phyloP scores from a whole-genome alignment of 1,140 invertebrate genomes.

The Platorchestia sp. region DNA sequence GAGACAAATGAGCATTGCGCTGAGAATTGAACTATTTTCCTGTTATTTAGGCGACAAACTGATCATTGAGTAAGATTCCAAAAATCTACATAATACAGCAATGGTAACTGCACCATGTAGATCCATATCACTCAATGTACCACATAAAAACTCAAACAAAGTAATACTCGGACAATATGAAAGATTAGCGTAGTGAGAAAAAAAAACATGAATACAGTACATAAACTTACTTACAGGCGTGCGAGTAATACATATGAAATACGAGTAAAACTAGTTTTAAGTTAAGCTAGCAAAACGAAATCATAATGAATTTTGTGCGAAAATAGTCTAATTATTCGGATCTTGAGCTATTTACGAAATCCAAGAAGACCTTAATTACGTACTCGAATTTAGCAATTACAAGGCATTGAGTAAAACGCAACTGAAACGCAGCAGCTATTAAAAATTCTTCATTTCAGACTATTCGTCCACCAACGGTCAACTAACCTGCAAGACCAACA shows the following conservation, averaged over 20 bases:
- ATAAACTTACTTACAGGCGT: too few relatives aligned
- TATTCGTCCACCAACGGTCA: background rate
- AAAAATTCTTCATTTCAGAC: too few relatives aligned
- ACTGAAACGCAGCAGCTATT: background rate
- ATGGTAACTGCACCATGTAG: background rate
- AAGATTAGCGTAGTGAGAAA: too few relatives aligned
- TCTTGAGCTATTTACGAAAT: too few relatives aligned
- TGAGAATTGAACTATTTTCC: background rate
- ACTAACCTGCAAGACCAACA: background rate
- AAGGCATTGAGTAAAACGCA: background rate
- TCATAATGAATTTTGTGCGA: too few relatives aligned
- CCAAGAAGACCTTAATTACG: background rate
- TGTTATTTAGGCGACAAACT: background rate
- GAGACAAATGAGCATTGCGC: background rate
- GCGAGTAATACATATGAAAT: too few relatives aligned
- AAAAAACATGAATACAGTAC: too few relatives aligned
- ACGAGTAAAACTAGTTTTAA: background rate
- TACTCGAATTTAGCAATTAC: background rate
- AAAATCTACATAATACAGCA: background rate
- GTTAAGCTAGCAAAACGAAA: background rate
- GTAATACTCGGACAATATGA: too few relatives aligned
- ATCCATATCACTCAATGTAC: background rate
- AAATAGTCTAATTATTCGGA: too few relatives aligned
- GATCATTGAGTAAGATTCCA: background rate
- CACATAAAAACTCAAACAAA: background rate